Evolutionary conservation across 2,888 invertebrate genomes (phyloP), one percentile per base, ranked within the genome.

Genomic region (Papilio demoleus): DNA sequence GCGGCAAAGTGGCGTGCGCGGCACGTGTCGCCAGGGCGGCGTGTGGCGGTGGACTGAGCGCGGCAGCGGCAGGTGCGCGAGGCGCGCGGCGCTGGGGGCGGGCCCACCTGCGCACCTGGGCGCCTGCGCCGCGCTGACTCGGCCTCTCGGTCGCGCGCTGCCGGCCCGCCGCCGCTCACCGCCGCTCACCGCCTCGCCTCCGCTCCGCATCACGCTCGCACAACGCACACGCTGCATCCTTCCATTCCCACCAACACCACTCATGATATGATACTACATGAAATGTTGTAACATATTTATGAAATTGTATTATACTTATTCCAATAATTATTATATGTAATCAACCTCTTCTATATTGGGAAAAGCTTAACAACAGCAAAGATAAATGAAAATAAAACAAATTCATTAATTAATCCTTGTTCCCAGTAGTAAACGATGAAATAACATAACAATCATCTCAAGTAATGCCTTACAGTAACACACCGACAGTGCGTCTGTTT

Each of bases 91-190:
- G 84, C 85, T 81, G 90, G 92, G 88, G 92, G 92, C 90, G 90
- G 91, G 87, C 87, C 88, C 87, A 91, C 92, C 92, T 91, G 90
- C 84, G 81, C 92, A 92, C 92, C 92, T 92, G 91, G 88, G 92
- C 92, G 92, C 92, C 83, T 88, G 92, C 92, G 92, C 85, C 85
- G 81, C 84, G 82, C 80, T 79, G 78, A 84, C 86, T 85, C 87
- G 84, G 86, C 87, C 87, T 85, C 87, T 85, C 87, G 45, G 45
- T 6, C 86, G 81, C 68, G 60, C 70, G 73, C 72, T 71, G 53
- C 24, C n/a, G n/a, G 19, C 45, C 53, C 24, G 27, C n/a, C n/a
- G n/a, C n/a, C n/a, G n/a, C n/a, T n/a, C n/a, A n/a, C 27, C 27
- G 27, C 72, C 71, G 72, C 40, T 40, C 65, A 70, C 77, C 78